Evolutionary conservation across 2,888 invertebrate species (phyloP), one percentile per base, ranked within the genome.

Genomic region (Scaptodrosophila latifasciaeformis): DNA sequence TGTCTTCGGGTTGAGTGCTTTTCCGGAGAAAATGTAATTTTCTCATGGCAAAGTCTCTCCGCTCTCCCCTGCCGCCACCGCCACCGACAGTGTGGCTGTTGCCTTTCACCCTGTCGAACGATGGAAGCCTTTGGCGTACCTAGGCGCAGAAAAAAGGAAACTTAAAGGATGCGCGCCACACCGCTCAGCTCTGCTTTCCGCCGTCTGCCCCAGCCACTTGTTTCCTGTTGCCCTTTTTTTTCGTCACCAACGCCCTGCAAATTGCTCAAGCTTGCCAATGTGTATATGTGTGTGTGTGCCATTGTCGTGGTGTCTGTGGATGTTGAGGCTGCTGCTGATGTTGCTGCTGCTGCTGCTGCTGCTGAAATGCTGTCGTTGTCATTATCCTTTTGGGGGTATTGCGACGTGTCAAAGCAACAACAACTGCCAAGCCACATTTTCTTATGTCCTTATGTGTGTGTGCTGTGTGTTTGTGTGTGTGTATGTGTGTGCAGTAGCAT

Each of bases 1-100:
- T 78, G 76, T 75, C 72, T 75, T 69, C 69, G 82, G 81, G 79
- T 72, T 70, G 72, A 72, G 71, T 74, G 69, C 78, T 71, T 81
- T 81, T 82, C 81, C 80, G 70, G 77, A 67, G 78, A 75, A 81
- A 81, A 80, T 82, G 80, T 78, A 78, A 82, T 82, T 81, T 82
- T 81, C 80, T 80, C 75, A 69, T 65, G 69, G 77, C 70, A 35
- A 18, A 45, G 45, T 19, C 46, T 49, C 15, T 18, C 10, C 27
- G 42, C 10, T 24, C 15, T 5, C 24, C n/a, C 12, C 42, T 21
- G 24, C 27, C 27, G 12, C 24, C 42, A 3, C 5, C 34, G n/a
- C 30, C 45, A n/a, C 3, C 71, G 72, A 58, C 77, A 65, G 50
- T 52, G 61, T 50, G 58, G 59, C 46, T 57, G 31, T 53, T 35